Conservation (phyloP, 1,140 invertebrate species). For the Armadillidium nasatum region DNA sequence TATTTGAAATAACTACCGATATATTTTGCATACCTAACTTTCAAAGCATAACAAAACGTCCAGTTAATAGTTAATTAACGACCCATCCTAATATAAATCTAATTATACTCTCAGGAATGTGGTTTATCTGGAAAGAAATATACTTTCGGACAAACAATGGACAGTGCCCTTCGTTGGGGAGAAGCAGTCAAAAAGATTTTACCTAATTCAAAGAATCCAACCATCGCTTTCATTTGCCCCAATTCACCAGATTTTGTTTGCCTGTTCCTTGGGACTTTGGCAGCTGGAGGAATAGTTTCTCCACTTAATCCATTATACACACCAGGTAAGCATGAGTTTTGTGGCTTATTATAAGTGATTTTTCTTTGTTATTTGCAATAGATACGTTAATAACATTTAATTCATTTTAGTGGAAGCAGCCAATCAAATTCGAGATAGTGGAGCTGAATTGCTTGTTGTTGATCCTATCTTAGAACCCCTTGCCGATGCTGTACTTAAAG, state of each 20-base stretch:
- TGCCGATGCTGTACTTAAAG: constrained; percentile 2
- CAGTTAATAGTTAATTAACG: too few relatives aligned
- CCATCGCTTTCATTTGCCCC: constrained; percentile 24
- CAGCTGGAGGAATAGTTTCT: constrained; percentile 30
- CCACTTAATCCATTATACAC: constrained; percentile 37
- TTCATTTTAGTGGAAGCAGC: constrained; percentile 26
- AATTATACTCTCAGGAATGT: too few relatives aligned
- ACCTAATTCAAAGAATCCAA: constrained; percentile 14
- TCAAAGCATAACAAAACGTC: too few relatives aligned
- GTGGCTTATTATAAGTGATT: too few relatives aligned
- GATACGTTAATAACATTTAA: too few relatives aligned
- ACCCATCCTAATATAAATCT: too few relatives aligned
- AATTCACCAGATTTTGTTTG: constrained; percentile 35
- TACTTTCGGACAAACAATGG: too few relatives aligned
- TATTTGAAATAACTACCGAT: too few relatives aligned
- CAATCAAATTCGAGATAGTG: constrained; percentile 28
- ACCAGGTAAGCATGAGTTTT: constrained; percentile 21
- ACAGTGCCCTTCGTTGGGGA: too few relatives aligned
- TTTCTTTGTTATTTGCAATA: too few relatives aligned
- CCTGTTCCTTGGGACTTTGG: constrained; percentile 32
- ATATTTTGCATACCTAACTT: too few relatives aligned
- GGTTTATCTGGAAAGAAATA: too few relatives aligned
- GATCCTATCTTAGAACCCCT: background rate
- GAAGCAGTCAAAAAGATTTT: background rate
- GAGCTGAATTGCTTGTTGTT: constrained; percentile 25